phyloP scores from a whole-genome alignment of 1,140 invertebrate genomes.

The Zaprionus nigranus region DNA sequence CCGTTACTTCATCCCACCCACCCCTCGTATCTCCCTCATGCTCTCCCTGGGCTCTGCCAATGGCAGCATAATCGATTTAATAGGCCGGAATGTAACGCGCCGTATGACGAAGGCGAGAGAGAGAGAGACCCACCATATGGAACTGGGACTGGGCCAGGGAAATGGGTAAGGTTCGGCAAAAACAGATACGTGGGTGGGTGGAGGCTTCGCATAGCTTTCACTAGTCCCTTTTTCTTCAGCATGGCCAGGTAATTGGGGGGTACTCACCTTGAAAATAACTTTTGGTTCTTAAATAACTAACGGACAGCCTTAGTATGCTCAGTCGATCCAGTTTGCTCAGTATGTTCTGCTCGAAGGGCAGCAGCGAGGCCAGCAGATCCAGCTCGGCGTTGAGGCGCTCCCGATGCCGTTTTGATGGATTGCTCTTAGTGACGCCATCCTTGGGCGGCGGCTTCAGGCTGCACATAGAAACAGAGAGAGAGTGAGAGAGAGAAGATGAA shows the following conservation, averaged over 20 bases:
- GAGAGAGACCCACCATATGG: constrained; percentile 41
- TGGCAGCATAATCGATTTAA: constrained; percentile 76
- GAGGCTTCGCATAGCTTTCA: constrained; percentile 11
- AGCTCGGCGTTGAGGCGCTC: constrained; percentile 99
- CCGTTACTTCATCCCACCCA: background rate
- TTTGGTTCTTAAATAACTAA: constrained; percentile 99
- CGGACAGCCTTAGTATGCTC: constrained; percentile 97
- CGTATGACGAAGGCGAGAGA: constrained; percentile 52
- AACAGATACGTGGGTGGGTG: background rate
- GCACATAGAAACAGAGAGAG: constrained; percentile 85
- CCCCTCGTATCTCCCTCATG: background rate
- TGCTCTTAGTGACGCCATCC: constrained; percentile 98
- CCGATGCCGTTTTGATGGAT: constrained; percentile 98
- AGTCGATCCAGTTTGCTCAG: constrained; percentile 99
- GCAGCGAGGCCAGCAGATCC: constrained; percentile 97
- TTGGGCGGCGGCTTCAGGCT: constrained; percentile 97
- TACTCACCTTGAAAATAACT: constrained; percentile 99
- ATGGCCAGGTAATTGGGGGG: background rate
- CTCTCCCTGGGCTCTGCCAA: background rate
- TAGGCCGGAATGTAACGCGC: constrained; percentile 69
- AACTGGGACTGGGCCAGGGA: constrained; percentile 18
- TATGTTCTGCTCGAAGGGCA: constrained; percentile 99
- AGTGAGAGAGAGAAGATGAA: background rate
- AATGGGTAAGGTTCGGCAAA: background rate
- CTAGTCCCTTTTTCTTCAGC: background rate